Evolutionary conservation across 2,113 vertebrate genomes (phyloP).

Genomic region (Hemibagrus wyckioides): DNA sequence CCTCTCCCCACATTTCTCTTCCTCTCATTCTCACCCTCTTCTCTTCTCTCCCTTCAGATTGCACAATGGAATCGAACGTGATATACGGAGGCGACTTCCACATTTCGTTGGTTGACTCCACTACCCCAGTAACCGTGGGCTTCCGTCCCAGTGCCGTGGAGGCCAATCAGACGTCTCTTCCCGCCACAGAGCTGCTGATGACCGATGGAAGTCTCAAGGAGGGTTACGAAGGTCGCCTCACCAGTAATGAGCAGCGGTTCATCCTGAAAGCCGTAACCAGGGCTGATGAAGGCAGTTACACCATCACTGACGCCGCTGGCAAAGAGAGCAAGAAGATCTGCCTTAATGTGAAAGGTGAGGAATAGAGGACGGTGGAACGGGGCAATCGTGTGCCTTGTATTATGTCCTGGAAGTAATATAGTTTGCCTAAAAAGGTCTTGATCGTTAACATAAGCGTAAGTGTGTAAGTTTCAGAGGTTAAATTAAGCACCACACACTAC

Average conservation of each 20-base stretch:
- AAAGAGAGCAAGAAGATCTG: constrained; percentile 67
- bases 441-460: background rate
- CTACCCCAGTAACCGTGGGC: constrained; percentile 62
- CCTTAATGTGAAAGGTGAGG: constrained; percentile 75
- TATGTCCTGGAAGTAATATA: background rate
- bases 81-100: constrained; percentile 68
- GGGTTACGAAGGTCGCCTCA: constrained; percentile 63
- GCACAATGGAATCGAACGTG: constrained; percentile 63
- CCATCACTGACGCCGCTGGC: constrained; percentile 58
- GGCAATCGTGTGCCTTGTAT: background rate
- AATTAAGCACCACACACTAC: background rate
- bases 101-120: constrained; percentile 54
- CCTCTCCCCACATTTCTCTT: background rate
- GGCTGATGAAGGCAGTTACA: constrained; percentile 74
- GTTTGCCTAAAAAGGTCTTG: background rate
- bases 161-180: constrained; percentile 69
- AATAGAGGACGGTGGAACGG: background rate
- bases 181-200: constrained; percentile 62
- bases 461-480: background rate
- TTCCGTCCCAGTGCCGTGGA: constrained; percentile 67
- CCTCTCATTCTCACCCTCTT: background rate
- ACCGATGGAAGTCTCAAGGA: constrained; percentile 11
- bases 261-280: constrained; percentile 61
- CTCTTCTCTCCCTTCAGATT: constrained; percentile 62
- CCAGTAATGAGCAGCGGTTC: constrained; percentile 43